phyloP scores from a whole-genome alignment of 2,888 invertebrate species.

The Lathronympha strigana region DNA sequence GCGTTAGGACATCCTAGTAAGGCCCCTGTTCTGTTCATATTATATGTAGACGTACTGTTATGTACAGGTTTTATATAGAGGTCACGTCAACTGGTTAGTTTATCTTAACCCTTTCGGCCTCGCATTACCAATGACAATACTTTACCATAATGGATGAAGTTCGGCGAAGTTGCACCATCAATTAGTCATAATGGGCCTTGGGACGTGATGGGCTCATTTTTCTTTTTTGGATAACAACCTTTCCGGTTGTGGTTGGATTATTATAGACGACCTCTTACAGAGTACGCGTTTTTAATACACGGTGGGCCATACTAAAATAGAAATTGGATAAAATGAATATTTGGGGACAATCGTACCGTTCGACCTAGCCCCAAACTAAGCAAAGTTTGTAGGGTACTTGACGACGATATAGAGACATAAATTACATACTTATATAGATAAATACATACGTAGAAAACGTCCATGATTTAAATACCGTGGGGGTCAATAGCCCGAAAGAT shows the following conservation, averaged over 20 bases:
- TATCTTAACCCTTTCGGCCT: neutral
- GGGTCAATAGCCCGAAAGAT: too few species aligned
- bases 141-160: conserved; percentile 39
- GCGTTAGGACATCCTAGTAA: too few species aligned
- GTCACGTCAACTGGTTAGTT: neutral
- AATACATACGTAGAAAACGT: too few species aligned
- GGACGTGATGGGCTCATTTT: conserved; percentile 42
- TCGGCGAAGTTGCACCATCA: conserved; percentile 59
- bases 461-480: too few species aligned
- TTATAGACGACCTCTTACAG: neutral
- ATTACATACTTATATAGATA: too few species aligned
- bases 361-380: too few species aligned
- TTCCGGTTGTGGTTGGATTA: conserved; percentile 12
- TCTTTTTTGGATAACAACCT: conserved; percentile 37
- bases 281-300: neutral
- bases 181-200: conserved; percentile 66
- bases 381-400: too few species aligned
- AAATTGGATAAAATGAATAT: neutral
- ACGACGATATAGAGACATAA: too few species aligned
- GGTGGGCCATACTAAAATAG: neutral
- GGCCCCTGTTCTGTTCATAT: too few species aligned
- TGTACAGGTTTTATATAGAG: too few species aligned
- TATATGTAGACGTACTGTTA: too few species aligned
- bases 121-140: neutral
- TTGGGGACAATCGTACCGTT: too few species aligned